phyloP scores from a whole-genome alignment of 1,140 invertebrate species.

The Sycophaga agraensis region DNA sequence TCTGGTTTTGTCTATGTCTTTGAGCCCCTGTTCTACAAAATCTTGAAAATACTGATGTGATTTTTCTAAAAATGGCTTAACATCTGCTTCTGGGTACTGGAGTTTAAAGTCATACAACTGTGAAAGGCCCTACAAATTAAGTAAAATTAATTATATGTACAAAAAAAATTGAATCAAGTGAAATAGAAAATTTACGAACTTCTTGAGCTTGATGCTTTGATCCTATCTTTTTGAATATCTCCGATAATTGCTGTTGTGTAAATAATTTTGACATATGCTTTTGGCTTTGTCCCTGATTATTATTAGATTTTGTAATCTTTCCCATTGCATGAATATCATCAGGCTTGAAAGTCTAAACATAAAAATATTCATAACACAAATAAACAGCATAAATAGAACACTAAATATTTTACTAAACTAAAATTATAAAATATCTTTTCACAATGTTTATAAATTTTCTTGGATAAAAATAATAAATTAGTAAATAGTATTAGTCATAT shows the following conservation, averaged over 20 bases:
- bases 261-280: slow-evolving; percentile 67
- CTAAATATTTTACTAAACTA: not conserved
- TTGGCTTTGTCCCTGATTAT: slow-evolving; percentile 44
- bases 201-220: slow-evolving; percentile 85
- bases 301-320: slow-evolving; percentile 47
- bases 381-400: too few relatives aligned
- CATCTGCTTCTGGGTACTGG: slow-evolving; percentile 85
- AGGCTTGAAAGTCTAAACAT: slow-evolving; percentile 57
- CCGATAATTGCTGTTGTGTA: slow-evolving; percentile 82
- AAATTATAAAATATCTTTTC: not conserved
- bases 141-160: slow-evolving; percentile 18
- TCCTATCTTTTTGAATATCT: slow-evolving; percentile 92
- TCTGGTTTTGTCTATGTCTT: slow-evolving; percentile 72
- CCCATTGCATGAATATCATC: slow-evolving; percentile 55
- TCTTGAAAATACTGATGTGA: slow-evolving; percentile 90
- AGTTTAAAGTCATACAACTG: slow-evolving; percentile 89
- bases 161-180: too few relatives aligned
- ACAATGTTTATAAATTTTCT: not conserved
- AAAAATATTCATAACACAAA: not conserved
- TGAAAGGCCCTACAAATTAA: slow-evolving; percentile 66
- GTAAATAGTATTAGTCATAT: not conserved
- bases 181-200: slow-evolving; percentile 42
- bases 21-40: slow-evolving; percentile 85
- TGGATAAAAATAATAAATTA: not conserved
- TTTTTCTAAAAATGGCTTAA: slow-evolving; percentile 82